Conservation (phyloP, 1,140 invertebrate genomes). For the Saxidomus purpurata region DNA sequence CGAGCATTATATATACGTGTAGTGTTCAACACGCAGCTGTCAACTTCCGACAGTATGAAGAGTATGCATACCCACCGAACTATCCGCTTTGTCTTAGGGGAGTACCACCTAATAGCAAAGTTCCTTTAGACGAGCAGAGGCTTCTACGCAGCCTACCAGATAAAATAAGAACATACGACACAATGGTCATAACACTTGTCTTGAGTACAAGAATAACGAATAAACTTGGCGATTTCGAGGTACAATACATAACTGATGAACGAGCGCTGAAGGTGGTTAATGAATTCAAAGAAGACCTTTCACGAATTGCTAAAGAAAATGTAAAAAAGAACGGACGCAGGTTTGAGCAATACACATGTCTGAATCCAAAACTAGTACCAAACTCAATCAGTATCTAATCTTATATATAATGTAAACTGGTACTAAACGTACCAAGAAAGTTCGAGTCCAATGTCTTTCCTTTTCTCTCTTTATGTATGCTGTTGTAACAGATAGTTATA, state of each 20-base stretch:
- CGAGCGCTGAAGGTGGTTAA: constrained; percentile 84
- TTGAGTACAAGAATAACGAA: constrained; percentile 86
- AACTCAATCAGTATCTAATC: constrained; percentile 42
- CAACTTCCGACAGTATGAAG: no score
- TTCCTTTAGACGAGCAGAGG: constrained; percentile 47
- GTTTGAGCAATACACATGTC: neutral
- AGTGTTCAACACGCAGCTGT: no score
- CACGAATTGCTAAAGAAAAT: neutral
- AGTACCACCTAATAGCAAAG: constrained; percentile 86
- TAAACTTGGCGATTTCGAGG: constrained; percentile 87
- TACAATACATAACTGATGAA: no score
- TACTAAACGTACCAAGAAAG: no score
- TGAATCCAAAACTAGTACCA: neutral
- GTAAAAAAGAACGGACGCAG: neutral
- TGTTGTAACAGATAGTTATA: no score
- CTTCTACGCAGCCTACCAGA: neutral
- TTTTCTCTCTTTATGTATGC: no score
- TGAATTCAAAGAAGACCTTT: constrained; percentile 77
- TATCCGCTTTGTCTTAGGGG: no score
- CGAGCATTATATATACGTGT: constrained; percentile 85
- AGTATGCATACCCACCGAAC: no score
- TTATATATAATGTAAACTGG: no score
- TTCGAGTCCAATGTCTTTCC: no score
- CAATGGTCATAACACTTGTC: constrained; percentile 86
- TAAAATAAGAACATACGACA: constrained; percentile 84